Base-by-base conservation (phyloP, 2,797 vertebrate genomes). In the Melanotaenia maccullochi region DNA sequence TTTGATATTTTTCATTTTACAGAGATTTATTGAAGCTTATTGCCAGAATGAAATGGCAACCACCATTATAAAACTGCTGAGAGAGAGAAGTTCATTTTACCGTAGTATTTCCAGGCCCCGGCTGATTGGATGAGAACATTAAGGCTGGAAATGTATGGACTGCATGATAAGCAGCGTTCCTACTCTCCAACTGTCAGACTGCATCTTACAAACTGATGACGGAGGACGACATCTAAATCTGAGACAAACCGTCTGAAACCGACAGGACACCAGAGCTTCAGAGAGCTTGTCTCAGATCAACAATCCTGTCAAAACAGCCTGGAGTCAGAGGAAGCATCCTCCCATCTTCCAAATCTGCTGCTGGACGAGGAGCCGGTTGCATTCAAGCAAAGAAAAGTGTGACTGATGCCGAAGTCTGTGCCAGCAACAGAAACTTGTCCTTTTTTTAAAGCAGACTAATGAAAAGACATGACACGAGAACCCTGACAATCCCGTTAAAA, bases 11-110 rank as follows among this genome's bases (percentile, higher is more conserved):
- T 82, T 83, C 70, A 66, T 76, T 82, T 87, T 85, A 77, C 69
- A 90, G 68, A 89, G 76, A 89, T 89, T 89, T 68, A 80, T 85
- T 92, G 80, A 83, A 73, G 66, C 72, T 90, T 90, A 85, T 89
- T 87, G 83, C 85, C 82, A 61, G 78, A 87, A 73, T 69, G 63
- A 84, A 81, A 83, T 60, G 32, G 36, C 28, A 54, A 72, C 76
- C 66, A 68, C 60, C 49, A n/a, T 20, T 54, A 35, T 33, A n/a
- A 16, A 57, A 64, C 57, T 63, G 60, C 55, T 60, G 32, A 38
- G 52, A 73, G 61, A 73, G 61, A 36, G 44, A 61, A 68, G n/a
- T 60, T 66, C 1, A 1, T 30, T 42, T 68, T 35, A 7, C 33
- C 32, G 30, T 28, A 35, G 30, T 59, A 59, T 65, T 71, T 80